Base-by-base conservation (phyloP, 2,888 invertebrate genomes). In the Thymelicus sylvestris region DNA sequence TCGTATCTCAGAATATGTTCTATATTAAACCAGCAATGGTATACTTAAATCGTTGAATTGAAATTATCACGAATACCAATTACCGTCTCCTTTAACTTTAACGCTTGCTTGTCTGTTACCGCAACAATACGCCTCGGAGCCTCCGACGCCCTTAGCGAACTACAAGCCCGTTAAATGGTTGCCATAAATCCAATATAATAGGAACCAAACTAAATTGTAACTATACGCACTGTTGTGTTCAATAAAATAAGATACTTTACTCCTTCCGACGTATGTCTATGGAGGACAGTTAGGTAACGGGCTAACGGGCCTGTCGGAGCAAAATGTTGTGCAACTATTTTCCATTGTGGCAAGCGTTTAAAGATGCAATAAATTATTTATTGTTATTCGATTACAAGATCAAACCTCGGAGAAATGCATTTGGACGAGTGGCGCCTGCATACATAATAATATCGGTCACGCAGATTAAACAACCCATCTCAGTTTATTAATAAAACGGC, bases 31-130 rank as follows among this genome's bases (percentile, higher is more conserved):
- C 57, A 63, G 68, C 68, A 69, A 63, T 57, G 57, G 68, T 63
- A 31, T 38, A 57, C 47, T 47, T 47, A 63, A 63, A 69, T 39
- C 57, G 57, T 57, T 10, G 19, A 12, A 57, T 44, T 55, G 38
- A 62, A 68, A 68, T 68, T 57, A 57, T 68, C 68, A 68, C 62
- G 63, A 57, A 69, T 48, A 63, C 48, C 68, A 69, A 69, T 69
- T 68, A 68, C 63, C 62, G 62, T 68, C 52, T 31, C 63, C 63
- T 68, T 63, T 63, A 68, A 68, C 62, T 68, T 68, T 38, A 68
- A 63, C 68, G 68, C 63, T 63, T 13, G 50, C 61, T 63, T 68
- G 68, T 83, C 83, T 83, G 80, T 82, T 80, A 77, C 75, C 73
- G 74, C 77, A 81, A 75, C 77, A 76, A 78, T 74, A 72, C 64